phyloP scores from a whole-genome alignment of 1,140 invertebrate genomes.

The Radopholus similis region DNA sequence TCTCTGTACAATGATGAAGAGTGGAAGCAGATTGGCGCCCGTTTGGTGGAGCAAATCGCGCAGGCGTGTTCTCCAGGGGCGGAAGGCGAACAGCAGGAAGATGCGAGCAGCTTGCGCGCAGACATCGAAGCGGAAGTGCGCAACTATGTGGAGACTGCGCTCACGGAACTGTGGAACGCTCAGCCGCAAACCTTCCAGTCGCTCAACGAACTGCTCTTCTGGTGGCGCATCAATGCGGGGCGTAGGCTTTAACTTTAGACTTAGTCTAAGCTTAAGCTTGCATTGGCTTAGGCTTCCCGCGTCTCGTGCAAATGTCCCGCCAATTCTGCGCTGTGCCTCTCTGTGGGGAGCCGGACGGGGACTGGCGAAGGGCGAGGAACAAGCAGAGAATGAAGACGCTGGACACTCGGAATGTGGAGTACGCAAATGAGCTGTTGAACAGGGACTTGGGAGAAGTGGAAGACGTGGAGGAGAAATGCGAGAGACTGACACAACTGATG shows the following conservation, averaged over 20 bases:
- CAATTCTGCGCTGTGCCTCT: conserved; percentile 18
- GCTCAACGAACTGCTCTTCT: conserved; percentile 7
- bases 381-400: not conserved
- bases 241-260: too few species aligned
- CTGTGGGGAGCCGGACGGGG: too few species aligned
- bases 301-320: conserved; percentile 7
- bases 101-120: not conserved
- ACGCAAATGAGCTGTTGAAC: conserved; percentile 1
- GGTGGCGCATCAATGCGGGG: conserved; percentile 13
- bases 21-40: conserved; percentile 1
- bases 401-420: not conserved
- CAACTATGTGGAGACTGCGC: conserved; percentile 9
- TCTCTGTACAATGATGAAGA: not conserved
- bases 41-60: conserved; percentile 8
- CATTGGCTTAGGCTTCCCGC: too few species aligned
- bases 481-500: conserved; percentile 4
- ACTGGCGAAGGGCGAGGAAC: not conserved
- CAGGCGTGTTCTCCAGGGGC: not conserved
- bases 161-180: not conserved
- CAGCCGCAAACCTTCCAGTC: not conserved
- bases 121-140: conserved; percentile 14
- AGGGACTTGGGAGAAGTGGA: not conserved
- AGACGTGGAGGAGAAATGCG: not conserved
- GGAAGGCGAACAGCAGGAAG: not conserved
- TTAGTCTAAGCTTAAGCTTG: too few species aligned